Evolutionary conservation across 2,113 vertebrate genomes (phyloP), one percentile per base, ranked within the genome.

Genomic region (Mungos mungo): DNA sequence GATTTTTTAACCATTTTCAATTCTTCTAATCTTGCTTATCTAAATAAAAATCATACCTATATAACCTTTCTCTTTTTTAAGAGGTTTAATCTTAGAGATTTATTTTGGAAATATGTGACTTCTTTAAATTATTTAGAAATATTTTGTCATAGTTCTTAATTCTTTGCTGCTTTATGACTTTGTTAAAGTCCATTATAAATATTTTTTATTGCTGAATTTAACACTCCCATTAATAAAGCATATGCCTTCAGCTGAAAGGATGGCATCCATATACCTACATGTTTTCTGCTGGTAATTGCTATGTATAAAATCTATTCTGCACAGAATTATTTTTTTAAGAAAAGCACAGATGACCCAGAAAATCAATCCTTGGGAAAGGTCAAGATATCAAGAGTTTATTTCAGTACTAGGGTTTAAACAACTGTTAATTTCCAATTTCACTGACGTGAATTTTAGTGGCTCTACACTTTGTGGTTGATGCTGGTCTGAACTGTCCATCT

Each of bases 11-110:
- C 57, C 93, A 92, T 93, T 96, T 96, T 90, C 9, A 90, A 52
- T 60, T 92, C 69, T 93, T 96, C 90, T 95, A 81, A 81, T 82
- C 83, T 96, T 94, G 35, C 77, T 96, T 97, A 96, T 97, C 83
- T 96, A 90, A 94, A 90, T 90, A 95, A 95, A 96, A 92, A 90
- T 88, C 80, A 52, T 72, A 81, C 23, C 15, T 81, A 63, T 50
- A 87, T 93, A 74, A 72, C 57, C 18, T 76, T 68, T 89, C 81
- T 84, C 19, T 47, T 15, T 82, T 85, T 87, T 82, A 92, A 71
- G 87, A 68, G 92, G 41, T 92, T 98, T 95, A 50, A 96, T 95
- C 74, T 45, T 86, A 88, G 57, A 69, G 33, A 79, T 95, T 95
- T 88, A 16, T 86, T 92, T 96, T 79, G 65, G 45, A 97, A 63